Percentiles rank a stretch among this genome's conserved stretches.
Evolutionary conservation across 37 sponge, comb jelly and placozoan species (phyloP).

Genomic region (Lycopodina hypogea): DNA sequence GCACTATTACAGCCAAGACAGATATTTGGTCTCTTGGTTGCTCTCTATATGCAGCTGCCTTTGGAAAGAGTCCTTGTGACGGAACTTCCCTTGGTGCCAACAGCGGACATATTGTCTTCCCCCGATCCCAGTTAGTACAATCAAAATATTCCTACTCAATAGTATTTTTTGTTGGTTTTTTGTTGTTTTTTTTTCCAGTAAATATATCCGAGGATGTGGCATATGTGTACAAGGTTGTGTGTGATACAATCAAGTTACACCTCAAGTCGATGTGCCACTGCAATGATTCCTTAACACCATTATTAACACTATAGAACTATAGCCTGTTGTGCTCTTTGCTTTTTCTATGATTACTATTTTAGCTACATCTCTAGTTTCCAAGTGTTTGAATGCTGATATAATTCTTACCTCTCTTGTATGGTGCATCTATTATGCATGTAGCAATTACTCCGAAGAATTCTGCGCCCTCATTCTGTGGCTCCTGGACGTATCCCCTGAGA

Average conservation of each 20-base stretch:
- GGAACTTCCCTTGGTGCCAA: slow-evolving; percentile 81
- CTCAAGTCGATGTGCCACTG: neutral
- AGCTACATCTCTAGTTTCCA: too few relatives aligned
- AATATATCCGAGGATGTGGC: neutral
- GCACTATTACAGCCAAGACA: slow-evolving; percentile 66
- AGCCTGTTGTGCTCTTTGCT: too few relatives aligned
- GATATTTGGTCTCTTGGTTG: slow-evolving; percentile 95
- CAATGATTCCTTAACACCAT: too few relatives aligned
- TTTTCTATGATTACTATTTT: too few relatives aligned
- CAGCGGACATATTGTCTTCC: slow-evolving; percentile 81
- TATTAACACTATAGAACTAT: too few relatives aligned
- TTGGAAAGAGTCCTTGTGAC: slow-evolving; percentile 85
- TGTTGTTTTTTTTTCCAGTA: neutral
- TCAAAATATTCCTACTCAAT: neutral
- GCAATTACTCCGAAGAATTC: slow-evolving; percentile 57
- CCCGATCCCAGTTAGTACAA: slow-evolving; percentile 60
- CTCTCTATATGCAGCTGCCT: slow-evolving; percentile 82
- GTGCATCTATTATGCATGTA: too few relatives aligned
- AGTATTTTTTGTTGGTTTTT: too few relatives aligned
- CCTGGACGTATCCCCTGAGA: slow-evolving; percentile 44
- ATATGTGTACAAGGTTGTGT: too few relatives aligned
- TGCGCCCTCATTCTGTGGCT: slow-evolving; percentile 59
- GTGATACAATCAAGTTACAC: neutral
- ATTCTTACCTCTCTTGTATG: too few relatives aligned
- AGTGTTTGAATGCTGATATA: too few relatives aligned